phyloP scores from a whole-genome alignment of 2,113 vertebrate genomes.

The Tiliqua scincoides region DNA sequence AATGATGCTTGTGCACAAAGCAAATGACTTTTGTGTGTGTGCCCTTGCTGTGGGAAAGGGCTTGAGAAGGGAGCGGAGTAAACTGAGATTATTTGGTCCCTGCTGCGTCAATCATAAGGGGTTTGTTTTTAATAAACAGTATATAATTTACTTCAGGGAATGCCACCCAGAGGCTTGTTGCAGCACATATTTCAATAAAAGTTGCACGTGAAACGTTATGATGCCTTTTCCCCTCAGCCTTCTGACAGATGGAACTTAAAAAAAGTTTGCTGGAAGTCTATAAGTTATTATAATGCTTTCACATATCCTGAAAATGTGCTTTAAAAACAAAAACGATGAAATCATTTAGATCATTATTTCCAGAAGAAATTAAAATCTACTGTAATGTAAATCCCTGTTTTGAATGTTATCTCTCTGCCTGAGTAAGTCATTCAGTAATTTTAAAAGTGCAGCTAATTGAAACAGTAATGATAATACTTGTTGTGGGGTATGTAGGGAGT shows the following conservation, averaged over 20 bases:
- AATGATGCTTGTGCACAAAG: neutral
- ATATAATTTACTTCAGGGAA: neutral
- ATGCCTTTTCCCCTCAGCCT: neutral
- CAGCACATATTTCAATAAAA: neutral
- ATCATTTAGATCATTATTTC: constrained; percentile 23
- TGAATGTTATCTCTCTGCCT: constrained; percentile 31
- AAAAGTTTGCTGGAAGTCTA: neutral
- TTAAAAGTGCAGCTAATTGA: constrained; percentile 41
- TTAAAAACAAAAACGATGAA: constrained; percentile 1
- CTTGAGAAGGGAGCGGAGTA: neutral
- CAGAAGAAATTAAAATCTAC: constrained; percentile 17
- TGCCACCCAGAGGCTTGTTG: neutral
- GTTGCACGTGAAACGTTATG: neutral
- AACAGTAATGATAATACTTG: constrained; percentile 47
- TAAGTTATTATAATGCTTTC: neutral
- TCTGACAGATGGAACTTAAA: neutral
- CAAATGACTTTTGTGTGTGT: neutral
- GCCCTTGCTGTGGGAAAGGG: constrained; percentile 1
- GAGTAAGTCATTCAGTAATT: constrained; percentile 23
- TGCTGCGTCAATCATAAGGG: neutral
- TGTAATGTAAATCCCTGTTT: constrained; percentile 46
- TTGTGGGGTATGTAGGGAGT: constrained; percentile 45
- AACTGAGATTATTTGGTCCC: neutral
- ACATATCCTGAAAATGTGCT: constrained; percentile 14
- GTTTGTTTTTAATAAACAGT: neutral